Conservation (phyloP, 2,888 invertebrate species). For the Smittia sp. region DNA sequence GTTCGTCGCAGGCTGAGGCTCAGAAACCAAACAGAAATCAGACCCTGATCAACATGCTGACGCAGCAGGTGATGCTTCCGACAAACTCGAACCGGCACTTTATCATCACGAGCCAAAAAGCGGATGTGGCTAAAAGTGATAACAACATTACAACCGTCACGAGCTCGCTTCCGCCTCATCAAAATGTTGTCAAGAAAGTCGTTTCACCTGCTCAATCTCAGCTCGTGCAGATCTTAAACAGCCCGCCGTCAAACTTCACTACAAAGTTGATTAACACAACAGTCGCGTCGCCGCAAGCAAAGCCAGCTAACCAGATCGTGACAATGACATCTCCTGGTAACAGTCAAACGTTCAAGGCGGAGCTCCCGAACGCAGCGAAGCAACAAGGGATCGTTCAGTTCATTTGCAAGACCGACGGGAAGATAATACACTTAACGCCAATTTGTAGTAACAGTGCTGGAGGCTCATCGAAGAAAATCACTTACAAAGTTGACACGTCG, state of each 20-base stretch:
- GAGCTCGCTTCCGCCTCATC: background rate
- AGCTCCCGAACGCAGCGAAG: constrained; percentile 43
- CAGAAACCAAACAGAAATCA: constrained; percentile 28
- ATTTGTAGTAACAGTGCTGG: constrained; percentile 57
- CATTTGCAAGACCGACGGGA: constrained; percentile 64
- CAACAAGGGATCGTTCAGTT: constrained; percentile 61
- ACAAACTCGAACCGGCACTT: constrained; percentile 26
- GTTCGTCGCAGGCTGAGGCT: background rate
- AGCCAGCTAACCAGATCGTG: constrained; percentile 1
- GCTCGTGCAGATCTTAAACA: constrained; percentile 41
- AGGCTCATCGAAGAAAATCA: constrained; percentile 49
- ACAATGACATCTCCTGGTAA: background rate
- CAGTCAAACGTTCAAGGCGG: constrained; percentile 50
- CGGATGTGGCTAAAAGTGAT: background rate
- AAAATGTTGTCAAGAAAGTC: background rate
- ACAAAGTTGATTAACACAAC: background rate
- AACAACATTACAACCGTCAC: background rate
- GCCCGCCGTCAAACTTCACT: constrained; percentile 38
- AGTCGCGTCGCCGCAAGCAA: background rate
- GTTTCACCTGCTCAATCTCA: constrained; percentile 30
- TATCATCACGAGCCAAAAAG: constrained; percentile 30
- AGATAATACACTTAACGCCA: constrained; percentile 58
- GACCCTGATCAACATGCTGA: constrained; percentile 36
- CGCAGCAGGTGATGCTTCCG: constrained; percentile 34
- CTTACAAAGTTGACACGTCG: constrained; percentile 50